Base-by-base conservation (phyloP, 2,888 invertebrate species). In the Taenaris catops region DNA sequence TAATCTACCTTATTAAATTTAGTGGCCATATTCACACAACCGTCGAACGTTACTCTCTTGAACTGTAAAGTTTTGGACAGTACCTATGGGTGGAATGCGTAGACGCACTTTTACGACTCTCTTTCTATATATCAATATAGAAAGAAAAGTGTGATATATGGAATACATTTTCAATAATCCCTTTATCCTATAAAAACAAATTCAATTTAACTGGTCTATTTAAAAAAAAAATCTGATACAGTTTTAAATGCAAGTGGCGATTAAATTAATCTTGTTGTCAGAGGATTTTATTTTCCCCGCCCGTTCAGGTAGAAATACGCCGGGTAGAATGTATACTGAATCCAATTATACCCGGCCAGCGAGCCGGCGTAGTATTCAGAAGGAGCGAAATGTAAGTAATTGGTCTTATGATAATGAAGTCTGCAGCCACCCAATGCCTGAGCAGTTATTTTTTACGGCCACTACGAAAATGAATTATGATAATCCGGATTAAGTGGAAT, bases 361-460 rank as follows among this genome's bases (percentile, higher is more conserved):
- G 45, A 16, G 8, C 38, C 35, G 7, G 41, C 32, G 36, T 26
- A 25, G 38, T 36, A 41, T 44, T 45, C 44, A 43, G 46, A 40
- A 37, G 46, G 29, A 44, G 51, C 34, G 49, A 46, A 36, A 34
- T 40, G 40, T 58, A 58, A 61, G 61, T 62, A 62, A 62, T 64
- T 53, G 45, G 43, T 46, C 54, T 61, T 62, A 62, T 64, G 61
- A 36, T 63, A 61, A 65, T 59, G 51, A 55, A 51, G 42, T 34
- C 38, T 36, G 45, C 44, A 39, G 25, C 41, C 33, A 23, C 40
- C 46, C 34, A 37, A 34, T 42, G 50, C 46, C 41, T 50, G 25
- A 34, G 39, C 42, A 34, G 51, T 52, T 53, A 48, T 52, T 55
- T 57, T 63, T 63, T 61, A 59, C 52, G 24, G 41, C 45, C 41